These are phyloP conservation scores for Carassius carassius DNA, from an alignment of 2,113 vertebrate genomes.

Conservation along the genomic window DNA sequence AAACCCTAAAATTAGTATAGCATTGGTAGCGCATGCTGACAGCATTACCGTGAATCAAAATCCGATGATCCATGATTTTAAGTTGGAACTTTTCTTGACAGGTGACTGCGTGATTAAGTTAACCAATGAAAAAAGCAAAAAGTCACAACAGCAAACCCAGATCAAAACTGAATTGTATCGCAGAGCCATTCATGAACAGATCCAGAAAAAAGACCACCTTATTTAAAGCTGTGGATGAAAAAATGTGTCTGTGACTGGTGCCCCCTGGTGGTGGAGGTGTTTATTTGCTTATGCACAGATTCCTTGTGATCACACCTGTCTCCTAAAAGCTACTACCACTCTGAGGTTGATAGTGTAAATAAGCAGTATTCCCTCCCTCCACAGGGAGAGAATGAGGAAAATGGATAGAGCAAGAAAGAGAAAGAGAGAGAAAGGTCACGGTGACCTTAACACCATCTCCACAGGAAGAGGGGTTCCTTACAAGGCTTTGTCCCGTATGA, in stretches of 20 bases:
- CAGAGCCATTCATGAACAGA: neutral
- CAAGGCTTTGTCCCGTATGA: conserved; percentile 6
- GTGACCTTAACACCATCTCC: conserved; percentile 32
- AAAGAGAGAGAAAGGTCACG: conserved; percentile 19
- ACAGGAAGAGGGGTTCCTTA: conserved; percentile 18
- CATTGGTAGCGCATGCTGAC: neutral
- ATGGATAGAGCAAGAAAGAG: neutral
- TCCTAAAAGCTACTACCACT: conserved; percentile 43
- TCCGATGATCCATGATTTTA: neutral
- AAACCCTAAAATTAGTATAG: neutral
- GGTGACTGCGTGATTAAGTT: neutral
- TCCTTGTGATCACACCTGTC: conserved; percentile 47
- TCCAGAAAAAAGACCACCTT: neutral
- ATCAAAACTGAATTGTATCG: neutral
- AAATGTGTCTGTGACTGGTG: conserved; percentile 47
- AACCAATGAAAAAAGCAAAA: neutral
- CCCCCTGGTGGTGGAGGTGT: conserved; percentile 42
- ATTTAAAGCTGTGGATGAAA: conserved; percentile 56
- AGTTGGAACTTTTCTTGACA: neutral
- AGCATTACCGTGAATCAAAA: neutral
- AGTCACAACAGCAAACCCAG: neutral
- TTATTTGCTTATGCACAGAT: conserved; percentile 42
- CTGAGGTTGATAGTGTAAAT: conserved; percentile 41
- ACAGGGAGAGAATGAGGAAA: neutral
- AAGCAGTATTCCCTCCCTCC: conserved; percentile 39